Conservation (phyloP, 2,113 vertebrate genomes). For the Pedetes capensis region DNA sequence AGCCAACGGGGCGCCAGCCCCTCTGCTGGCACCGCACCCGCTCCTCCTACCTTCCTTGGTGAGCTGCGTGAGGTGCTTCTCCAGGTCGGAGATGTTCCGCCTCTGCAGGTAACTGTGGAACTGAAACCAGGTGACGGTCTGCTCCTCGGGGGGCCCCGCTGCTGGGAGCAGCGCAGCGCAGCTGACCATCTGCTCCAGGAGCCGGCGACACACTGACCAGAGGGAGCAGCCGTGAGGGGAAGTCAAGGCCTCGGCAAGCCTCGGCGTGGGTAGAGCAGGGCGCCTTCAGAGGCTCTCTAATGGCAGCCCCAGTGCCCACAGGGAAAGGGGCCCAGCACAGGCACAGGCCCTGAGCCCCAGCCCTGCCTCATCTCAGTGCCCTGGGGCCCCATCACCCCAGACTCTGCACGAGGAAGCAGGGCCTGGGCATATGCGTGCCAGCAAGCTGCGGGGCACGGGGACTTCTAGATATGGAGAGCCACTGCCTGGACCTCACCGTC, state of each 20-base stretch:
- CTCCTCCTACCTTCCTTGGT: constrained; percentile 90
- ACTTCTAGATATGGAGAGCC: background rate
- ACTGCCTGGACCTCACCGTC: background rate
- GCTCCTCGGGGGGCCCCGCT: background rate
- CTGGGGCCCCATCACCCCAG: background rate
- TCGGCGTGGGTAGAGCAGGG: accelerated
- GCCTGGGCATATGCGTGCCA: background rate
- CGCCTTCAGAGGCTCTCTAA: background rate
- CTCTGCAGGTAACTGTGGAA: constrained; percentile 89
- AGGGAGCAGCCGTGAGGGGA: background rate
- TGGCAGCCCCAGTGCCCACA: background rate
- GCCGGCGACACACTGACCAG: constrained; percentile 84
- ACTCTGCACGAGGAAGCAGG: background rate
- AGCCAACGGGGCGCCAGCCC: accelerated
- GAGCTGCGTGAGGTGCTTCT: constrained; percentile 89
- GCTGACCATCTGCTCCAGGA: constrained; percentile 89
- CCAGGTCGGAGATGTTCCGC: constrained; percentile 86
- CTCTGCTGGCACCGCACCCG: background rate
- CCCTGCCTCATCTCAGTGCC: too few relatives aligned
- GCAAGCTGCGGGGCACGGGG: background rate
- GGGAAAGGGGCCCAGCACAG: background rate
- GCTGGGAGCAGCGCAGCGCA: constrained; percentile 81
- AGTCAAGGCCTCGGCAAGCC: accelerated
- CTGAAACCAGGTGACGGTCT: constrained; percentile 90
- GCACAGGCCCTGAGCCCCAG: too few relatives aligned